Conservation (phyloP, 2,113 vertebrate species). For the Limanda limanda region DNA sequence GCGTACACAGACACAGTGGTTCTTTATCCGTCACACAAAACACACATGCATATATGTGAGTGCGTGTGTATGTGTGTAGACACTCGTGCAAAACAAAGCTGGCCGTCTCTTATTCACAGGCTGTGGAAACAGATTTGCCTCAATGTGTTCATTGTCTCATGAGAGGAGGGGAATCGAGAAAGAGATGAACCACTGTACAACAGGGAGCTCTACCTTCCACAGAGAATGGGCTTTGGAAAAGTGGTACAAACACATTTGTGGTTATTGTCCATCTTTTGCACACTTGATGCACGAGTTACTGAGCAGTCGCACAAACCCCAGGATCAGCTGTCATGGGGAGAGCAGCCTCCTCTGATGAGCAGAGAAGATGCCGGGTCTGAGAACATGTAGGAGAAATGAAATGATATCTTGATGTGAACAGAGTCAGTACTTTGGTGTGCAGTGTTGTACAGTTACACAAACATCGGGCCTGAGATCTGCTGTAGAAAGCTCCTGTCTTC, state of each 20-base stretch:
- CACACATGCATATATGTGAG: neutral
- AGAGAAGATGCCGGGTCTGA: conserved; percentile 10
- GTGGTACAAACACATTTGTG: conserved; percentile 15
- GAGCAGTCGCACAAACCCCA: conserved; percentile 41
- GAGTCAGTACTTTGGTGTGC: no score
- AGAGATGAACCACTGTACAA: conserved; percentile 53
- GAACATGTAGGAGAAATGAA: neutral
- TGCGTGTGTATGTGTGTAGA: conserved; percentile 14
- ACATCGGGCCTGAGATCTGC: neutral
- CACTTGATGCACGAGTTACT: conserved; percentile 4
- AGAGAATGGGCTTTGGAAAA: conserved; percentile 41
- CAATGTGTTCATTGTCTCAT: conserved; percentile 74
- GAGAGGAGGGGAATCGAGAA: conserved; percentile 54
- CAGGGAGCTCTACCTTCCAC: conserved; percentile 41
- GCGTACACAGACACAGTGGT: conserved; percentile 37
- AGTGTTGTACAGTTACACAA: neutral
- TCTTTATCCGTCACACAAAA: conserved; percentile 39
- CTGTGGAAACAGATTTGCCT: conserved; percentile 74
- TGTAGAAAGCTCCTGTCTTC: no score
- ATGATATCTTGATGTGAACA: neutral
- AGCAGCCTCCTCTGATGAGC: conserved; percentile 1
- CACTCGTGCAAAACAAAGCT: conserved; percentile 67
- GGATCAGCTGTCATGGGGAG: conserved; percentile 29
- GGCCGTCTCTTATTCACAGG: conserved; percentile 67
- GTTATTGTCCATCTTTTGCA: conserved; percentile 33